Percentiles rank a stretch among this genome's conserved stretches.
Evolutionary conservation across 1,140 invertebrate genomes (phyloP).

Genomic region (Subanguina moxae): DNA sequence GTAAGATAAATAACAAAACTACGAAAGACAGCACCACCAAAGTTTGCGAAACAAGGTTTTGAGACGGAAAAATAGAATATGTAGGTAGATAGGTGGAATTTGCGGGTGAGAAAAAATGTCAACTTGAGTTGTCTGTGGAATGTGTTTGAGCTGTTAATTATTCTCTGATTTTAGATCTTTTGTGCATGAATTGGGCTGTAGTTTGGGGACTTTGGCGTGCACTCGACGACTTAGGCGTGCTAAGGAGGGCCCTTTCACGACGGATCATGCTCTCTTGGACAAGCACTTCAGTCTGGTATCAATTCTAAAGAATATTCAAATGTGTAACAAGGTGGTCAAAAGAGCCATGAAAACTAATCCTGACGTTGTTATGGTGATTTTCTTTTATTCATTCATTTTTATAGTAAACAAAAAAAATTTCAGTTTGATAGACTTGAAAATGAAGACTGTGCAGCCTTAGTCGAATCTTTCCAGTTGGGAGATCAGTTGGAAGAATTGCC

Average conservation of each 20-base stretch:
- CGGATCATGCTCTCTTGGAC: constrained; percentile 71
- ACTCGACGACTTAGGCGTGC: constrained; percentile 75
- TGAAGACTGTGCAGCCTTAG: background rate
- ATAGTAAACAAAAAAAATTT: background rate
- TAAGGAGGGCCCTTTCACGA: constrained; percentile 75
- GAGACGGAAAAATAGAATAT: no score
- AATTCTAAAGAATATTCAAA: constrained; percentile 71
- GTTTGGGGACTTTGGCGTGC: constrained; percentile 73
- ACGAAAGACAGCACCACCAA: no score
- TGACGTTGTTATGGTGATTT: constrained; percentile 26
- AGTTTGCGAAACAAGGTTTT: no score
- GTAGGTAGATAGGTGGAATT: no score
- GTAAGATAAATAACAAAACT: no score
- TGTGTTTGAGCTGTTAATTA: no score
- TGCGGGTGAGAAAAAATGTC: no score
- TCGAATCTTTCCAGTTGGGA: background rate
- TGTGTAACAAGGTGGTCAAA: constrained; percentile 42
- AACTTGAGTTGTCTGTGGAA: no score
- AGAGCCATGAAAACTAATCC: constrained; percentile 5
- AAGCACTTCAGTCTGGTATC: constrained; percentile 76
- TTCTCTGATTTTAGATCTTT: constrained; percentile 47
- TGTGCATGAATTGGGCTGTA: constrained; percentile 74
- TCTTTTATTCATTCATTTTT: background rate
- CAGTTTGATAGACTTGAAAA: background rate
- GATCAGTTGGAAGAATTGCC: background rate